Evolutionary conservation across 2,888 invertebrate genomes (phyloP), one percentile per base, ranked within the genome.

Genomic region (Mongoloraphidia duomilia): DNA sequence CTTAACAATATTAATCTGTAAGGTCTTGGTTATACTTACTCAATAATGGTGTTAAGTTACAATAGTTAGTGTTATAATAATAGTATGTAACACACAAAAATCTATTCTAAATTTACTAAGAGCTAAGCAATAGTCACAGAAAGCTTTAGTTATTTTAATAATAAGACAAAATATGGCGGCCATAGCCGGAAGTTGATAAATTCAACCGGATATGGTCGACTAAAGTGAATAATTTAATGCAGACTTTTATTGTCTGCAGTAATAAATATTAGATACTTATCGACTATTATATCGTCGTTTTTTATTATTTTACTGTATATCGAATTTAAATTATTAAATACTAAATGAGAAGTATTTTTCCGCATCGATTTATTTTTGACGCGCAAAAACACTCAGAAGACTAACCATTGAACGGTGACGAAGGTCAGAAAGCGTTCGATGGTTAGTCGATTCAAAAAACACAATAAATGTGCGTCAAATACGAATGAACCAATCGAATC

Each of bases 111-210:
- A 14, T 14, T 39, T 11, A 39, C 40, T 39, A 39, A 44, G 41
- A 26, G 44, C 44, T 44, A 44, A n/a, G 44, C 44, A 34, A 13
- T 13, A 44, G 33, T 44, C 34, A 44, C 44, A 44, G 44, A 11
- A 44, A 44, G 44, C 44, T 44, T 44, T 11, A 34, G 33, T 34
- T 17, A 17, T 41, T 10, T 41, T 41, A 17, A 34, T 26, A 39
- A 14, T 39, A 39, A 39, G 14, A 39, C 14, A 14, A 14, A 39
- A 39, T 9, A 39, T 14, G 40, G 40, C 14, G 40, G 40, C 14
- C 40, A 39, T 39, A 14, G 12, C 14, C 13, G 40, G 14, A 39
- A 39, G 40, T n/a, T 39, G 40, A 11, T 9, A 39, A 39, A n/a
- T 14, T 39, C 13, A 39, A 12, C 40, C 12, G 13, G 14, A n/a